These are phyloP conservation scores for Castor canadensis DNA, from an alignment of 2,113 vertebrate species.

Conservation along the genomic window DNA sequence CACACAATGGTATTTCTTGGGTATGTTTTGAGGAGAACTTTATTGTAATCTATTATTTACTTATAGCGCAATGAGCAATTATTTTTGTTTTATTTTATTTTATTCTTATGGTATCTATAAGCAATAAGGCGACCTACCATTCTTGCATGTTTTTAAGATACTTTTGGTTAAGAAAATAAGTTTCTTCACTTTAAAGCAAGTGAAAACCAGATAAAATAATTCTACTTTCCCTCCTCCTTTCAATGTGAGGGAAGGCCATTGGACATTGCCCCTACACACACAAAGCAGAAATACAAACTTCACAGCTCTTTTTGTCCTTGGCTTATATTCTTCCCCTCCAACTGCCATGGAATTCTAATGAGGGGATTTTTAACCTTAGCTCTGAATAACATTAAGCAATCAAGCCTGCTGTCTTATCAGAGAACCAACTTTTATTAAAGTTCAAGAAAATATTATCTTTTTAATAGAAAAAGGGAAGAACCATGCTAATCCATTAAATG, in stretches of 20 bases:
- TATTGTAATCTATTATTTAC: not conserved
- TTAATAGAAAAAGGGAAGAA: slow-evolving; percentile 47
- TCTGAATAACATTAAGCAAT: not conserved
- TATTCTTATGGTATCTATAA: not conserved
- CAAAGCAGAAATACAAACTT: not conserved
- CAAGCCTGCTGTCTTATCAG: slow-evolving; percentile 33
- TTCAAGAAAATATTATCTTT: slow-evolving; percentile 38
- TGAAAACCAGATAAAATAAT: not conserved
- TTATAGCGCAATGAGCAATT: not conserved
- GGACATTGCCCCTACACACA: not conserved
- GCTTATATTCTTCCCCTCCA: not conserved
- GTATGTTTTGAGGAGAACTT: not conserved
- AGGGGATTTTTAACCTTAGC: slow-evolving; percentile 15
- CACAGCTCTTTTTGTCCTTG: not conserved
- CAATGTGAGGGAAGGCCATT: not conserved
- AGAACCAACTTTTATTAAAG: slow-evolving; percentile 39
- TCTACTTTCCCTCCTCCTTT: not conserved
- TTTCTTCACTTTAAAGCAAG: not conserved
- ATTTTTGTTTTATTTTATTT: not conserved
- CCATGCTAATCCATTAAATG: slow-evolving; percentile 8
- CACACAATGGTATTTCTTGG: not conserved
- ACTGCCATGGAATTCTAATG: slow-evolving; percentile 25
- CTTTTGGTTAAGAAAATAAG: not conserved
- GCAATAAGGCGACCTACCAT: not conserved
- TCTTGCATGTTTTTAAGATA: not conserved